Base-by-base conservation (phyloP, 1,140 invertebrate species). In the Tenebrio molitor region DNA sequence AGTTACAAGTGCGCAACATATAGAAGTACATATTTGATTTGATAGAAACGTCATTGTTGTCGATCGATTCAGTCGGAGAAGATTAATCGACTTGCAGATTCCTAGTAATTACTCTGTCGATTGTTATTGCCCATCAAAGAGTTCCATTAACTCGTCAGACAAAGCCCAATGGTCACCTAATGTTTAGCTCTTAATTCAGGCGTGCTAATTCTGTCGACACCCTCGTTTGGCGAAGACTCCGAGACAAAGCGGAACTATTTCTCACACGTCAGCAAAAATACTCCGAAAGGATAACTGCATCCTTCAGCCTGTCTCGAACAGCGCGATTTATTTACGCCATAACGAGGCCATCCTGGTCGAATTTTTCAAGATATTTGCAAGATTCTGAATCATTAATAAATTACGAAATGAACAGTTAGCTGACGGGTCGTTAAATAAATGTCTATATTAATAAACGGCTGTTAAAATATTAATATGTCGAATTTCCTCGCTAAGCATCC, bases 81-180 rank as follows among this genome's bases (percentile, higher is more conserved):
- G 50, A 58, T 58, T 58, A 58, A 58, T 58, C n/a, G 50, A 58
- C 10, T 34, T 29, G 12, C 1, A 29, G 21, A 29, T 58, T 23
- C 23, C 8, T 5, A n/a, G 23, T 58, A 58, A 58, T 58, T 58
- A 17, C 50, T 29, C 23, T 29, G 50, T 25, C 50, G 50, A 58
- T 58, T 58, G n/a, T 58, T 14, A 58, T 58, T 50, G 29, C 50
- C 50, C 10, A 29, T 58, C 50, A 58, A 29, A 53, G 46, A n/a
- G 6, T 44, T 16, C 15, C 42, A 44, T 44, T 44, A 44, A 44
- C 42, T 16, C 14, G 17, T 44, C 8, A 12, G 10, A 33, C 10
- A n/a, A 44, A 44, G 15, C 16, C 44, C 19, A 21, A 6, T 50
- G 17, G 44, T 21, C 17, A n/a, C n/a, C n/a, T n/a, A n/a, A n/a